phyloP scores from a whole-genome alignment of 23 tunicate species.

The Styela plicata region DNA sequence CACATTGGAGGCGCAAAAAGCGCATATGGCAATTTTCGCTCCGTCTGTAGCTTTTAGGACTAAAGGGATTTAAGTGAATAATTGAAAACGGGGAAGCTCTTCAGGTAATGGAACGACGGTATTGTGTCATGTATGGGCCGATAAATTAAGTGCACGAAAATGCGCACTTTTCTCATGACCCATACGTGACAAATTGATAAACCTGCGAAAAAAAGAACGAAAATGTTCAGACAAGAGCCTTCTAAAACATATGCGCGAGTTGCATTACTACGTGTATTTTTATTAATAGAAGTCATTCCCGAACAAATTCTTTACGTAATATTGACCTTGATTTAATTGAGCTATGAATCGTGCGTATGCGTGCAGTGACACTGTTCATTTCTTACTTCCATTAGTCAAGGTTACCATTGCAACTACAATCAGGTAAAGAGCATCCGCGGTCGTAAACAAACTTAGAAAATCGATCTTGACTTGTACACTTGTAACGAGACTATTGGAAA shows the following conservation, averaged over 20 bases:
- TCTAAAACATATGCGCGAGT: not conserved
- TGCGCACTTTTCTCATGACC: not conserved
- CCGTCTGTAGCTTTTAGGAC: not conserved
- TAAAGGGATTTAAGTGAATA: not conserved
- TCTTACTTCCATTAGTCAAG: not conserved
- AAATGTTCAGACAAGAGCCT: not conserved
- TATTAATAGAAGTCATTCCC: not conserved
- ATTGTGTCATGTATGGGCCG: no score
- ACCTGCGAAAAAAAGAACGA: not conserved
- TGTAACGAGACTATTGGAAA: no score
- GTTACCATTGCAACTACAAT: not conserved
- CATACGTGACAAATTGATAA: not conserved
- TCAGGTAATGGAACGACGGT: no score
- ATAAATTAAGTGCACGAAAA: no score
- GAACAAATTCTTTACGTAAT: not conserved
- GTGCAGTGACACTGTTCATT: no score
- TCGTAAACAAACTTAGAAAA: no score
- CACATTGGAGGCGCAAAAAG: not conserved
- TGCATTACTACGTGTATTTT: not conserved
- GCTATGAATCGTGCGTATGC: no score
- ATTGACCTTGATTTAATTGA: not conserved
- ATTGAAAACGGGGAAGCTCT: no score
- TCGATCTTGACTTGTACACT: no score
- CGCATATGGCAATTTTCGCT: not conserved
- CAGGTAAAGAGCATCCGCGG: no score